Conservation (phyloP, 1,140 invertebrate species). For the Trypoxylus dichotomus region DNA sequence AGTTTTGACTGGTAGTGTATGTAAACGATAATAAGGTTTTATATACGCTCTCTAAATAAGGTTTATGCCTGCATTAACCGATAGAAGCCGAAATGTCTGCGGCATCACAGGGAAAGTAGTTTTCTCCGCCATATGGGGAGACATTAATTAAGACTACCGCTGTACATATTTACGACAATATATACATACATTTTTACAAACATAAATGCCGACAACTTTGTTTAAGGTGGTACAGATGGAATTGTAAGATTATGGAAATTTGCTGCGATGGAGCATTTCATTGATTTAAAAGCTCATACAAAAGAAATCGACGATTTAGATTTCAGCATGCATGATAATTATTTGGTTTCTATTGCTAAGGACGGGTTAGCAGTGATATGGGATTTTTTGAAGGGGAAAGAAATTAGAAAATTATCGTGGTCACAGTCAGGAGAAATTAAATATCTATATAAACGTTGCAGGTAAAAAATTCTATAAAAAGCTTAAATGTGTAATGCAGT, state of each 20-base stretch:
- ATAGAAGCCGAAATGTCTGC: too few species aligned
- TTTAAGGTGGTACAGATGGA: conserved; percentile 79
- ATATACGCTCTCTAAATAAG: too few species aligned
- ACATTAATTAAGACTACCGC: too few species aligned
- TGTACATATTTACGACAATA: too few species aligned
- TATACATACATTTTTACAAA: too few species aligned
- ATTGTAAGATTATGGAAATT: conserved; percentile 86
- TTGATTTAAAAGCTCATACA: conserved; percentile 71
- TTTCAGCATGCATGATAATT: conserved; percentile 76
- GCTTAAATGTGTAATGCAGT: conserved; percentile 12
- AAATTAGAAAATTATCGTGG: conserved; percentile 74
- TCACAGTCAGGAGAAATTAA: conserved; percentile 69
- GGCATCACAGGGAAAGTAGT: too few species aligned
- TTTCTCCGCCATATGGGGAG: too few species aligned
- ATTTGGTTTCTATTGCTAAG: conserved; percentile 82
- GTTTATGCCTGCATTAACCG: too few species aligned
- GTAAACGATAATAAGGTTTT: too few species aligned
- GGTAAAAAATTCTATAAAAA: conserved; percentile 54
- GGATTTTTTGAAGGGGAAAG: conserved; percentile 67
- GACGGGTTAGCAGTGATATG: conserved; percentile 83
- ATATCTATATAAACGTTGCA: conserved; percentile 82
- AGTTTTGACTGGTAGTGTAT: too few species aligned
- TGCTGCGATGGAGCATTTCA: conserved; percentile 71
- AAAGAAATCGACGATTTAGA: conserved; percentile 92
- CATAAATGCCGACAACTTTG: too few species aligned